These are phyloP conservation scores for Exaiptasia diaphana DNA, from an alignment of 64 coral and sea anemone species.

Conservation along the genomic window DNA sequence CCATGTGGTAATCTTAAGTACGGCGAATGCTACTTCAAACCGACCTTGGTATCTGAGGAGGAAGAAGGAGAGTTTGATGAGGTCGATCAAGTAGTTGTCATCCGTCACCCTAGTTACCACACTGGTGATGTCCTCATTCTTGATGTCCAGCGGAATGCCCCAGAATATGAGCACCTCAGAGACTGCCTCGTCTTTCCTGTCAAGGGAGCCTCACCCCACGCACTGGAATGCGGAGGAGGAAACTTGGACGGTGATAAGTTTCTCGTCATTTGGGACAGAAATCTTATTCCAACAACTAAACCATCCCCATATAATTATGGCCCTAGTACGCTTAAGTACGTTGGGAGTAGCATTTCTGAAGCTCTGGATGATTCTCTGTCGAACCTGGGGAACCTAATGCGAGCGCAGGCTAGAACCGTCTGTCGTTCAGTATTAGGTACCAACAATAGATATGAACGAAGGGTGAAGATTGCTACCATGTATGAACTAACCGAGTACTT, in stretches of 20 bases:
- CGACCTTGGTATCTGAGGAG: constrained; percentile 20
- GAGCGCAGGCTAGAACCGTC: not conserved
- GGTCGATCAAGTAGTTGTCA: constrained; percentile 41
- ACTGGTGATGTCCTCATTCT: constrained; percentile 65
- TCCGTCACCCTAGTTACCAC: constrained; percentile 53
- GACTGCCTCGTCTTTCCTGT: constrained; percentile 70
- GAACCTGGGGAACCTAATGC: not conserved
- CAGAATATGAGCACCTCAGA: constrained; percentile 20
- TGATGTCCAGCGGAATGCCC: not conserved
- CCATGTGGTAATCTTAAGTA: constrained; percentile 44
- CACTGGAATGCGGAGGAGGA: constrained; percentile 18
- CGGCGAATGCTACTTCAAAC: constrained; percentile 72
- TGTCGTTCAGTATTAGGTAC: not conserved
- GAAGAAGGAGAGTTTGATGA: constrained; percentile 26
- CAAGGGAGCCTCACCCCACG: constrained; percentile 8
- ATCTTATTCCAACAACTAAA: constrained; percentile 40
- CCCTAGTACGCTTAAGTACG: not conserved
- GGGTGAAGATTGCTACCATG: not conserved
- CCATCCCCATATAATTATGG: constrained; percentile 27
- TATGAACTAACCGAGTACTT: constrained; percentile 32
- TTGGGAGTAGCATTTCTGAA: not conserved
- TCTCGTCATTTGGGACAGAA: constrained; percentile 70
- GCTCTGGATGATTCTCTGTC: not conserved
- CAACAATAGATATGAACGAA: not conserved
- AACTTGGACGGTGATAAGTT: constrained; percentile 64